phyloP scores from a whole-genome alignment of 2,888 invertebrate species.

The Eretmocerus hayati region DNA sequence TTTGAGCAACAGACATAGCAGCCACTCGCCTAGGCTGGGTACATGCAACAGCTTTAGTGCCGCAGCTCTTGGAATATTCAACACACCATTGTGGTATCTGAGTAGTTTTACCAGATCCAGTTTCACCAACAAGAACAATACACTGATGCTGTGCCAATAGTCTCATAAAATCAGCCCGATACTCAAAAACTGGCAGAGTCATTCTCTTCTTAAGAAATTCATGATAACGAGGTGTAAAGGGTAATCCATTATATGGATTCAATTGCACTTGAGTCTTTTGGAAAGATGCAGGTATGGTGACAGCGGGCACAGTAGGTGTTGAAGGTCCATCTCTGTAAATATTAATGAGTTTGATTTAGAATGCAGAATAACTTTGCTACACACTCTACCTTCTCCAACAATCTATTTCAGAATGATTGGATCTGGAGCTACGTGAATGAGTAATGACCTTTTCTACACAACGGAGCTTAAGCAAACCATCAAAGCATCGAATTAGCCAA shows the following conservation, averaged over 20 bases:
- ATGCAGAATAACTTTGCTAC: not conserved
- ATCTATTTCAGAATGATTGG: no score
- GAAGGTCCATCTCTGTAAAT: conserved; percentile 20
- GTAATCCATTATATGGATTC: conserved; percentile 74
- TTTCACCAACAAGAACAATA: conserved; percentile 96
- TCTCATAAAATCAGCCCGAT: conserved; percentile 92
- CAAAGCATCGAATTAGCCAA: no score
- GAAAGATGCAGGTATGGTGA: conserved; percentile 41
- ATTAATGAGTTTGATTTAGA: not conserved
- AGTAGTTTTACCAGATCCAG: conserved; percentile 99
- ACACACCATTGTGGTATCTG: conserved; percentile 98
- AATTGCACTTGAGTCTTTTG: conserved; percentile 50
- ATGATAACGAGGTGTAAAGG: conserved; percentile 83
- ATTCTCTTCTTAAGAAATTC: conserved; percentile 84
- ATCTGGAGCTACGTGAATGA: no score
- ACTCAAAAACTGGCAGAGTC: conserved; percentile 95
- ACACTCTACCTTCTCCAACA: no score
- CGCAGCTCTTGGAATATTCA: conserved; percentile 61
- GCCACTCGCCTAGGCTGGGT: conserved; percentile 96
- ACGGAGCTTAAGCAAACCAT: no score
- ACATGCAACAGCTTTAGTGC: conserved; percentile 81
- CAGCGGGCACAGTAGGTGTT: conserved; percentile 35
- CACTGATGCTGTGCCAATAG: conserved; percentile 88
- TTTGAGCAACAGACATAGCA: conserved; percentile 98
- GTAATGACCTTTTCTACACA: no score